Percentiles rank a stretch among this genome's conserved stretches.
phyloP scores from a whole-genome alignment of 2,888 invertebrate species.

The Epinotia bilunana region DNA sequence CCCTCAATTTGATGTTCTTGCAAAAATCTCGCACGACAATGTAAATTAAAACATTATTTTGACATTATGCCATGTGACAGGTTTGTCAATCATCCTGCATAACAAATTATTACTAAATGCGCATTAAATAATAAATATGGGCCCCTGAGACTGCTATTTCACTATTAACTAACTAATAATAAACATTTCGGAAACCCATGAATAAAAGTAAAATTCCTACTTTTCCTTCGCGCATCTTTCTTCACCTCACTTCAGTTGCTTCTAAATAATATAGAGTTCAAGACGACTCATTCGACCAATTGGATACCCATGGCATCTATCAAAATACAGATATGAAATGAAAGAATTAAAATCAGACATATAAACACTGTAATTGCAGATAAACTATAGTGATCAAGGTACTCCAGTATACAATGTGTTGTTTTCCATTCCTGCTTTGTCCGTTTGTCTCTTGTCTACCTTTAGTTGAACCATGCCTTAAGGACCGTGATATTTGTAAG shows the following conservation, averaged over 20 bases:
- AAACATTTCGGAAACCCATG: neutral
- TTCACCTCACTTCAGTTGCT: neutral
- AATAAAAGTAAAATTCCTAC: too few species aligned
- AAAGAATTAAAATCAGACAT: neutral
- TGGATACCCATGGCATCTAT: neutral
- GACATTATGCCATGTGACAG: neutral
- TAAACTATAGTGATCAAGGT: neutral
- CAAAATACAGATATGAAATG: neutral
- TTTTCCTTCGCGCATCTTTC: too few species aligned
- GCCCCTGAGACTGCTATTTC: too few species aligned
- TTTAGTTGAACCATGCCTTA: slow-evolving; percentile 6
- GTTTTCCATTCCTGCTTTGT: slow-evolving; percentile 1
- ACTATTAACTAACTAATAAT: neutral
- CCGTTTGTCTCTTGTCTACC: slow-evolving; percentile 1
- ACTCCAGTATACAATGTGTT: slow-evolving; percentile 3
- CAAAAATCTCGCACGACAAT: neutral
- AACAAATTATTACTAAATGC: neutral
- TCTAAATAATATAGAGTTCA: neutral
- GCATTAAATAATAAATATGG: too few species aligned
- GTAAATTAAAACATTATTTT: neutral
- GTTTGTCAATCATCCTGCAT: neutral
- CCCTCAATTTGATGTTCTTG: too few species aligned
- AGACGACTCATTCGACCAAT: neutral
- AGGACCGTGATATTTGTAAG: neutral
- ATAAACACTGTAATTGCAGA: neutral